Evolutionary conservation across 2,113 vertebrate species (phyloP), one percentile per base, ranked within the genome.

Genomic region (Candoia aspera): DNA sequence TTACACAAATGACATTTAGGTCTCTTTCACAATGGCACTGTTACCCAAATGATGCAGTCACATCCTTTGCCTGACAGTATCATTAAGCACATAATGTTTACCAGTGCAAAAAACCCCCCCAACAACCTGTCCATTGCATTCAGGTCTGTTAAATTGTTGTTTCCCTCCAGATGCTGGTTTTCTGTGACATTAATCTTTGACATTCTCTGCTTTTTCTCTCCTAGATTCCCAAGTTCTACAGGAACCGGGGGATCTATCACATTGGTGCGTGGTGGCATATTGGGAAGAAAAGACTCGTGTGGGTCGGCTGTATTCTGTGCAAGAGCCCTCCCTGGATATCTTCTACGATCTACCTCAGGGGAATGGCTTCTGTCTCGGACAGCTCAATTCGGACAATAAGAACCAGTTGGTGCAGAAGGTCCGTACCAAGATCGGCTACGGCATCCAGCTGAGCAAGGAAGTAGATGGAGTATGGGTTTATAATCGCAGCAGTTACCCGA

Each of bases 281-380:
- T 99, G 99, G 99, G 99, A 99, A 98, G 99, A 99, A 97, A 99
- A 99, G 96, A 99, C 98, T 0, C 98, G 99, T 0, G 99, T 99
- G 26, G 99, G 99, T 93, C 98, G 99, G 96, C 98, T 99, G 96
- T 99, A 99, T 97, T 99, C 99, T 92, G 99, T 99, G 98, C 98
- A 99, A 98, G 99, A 99, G 97, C 97, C 99, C 93, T 99, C 99
- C 97, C 98, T 99, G 98, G 99, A 99, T 97, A 99, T 99, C 97
- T 99, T 99, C 98, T 99, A 99, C 90, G 99, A 99, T 98, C 99
- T 99, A 99, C 99, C 99, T 99, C 99, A 99, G 97, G 99, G 99
- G 98, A 99, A 99, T 89, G 99, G 99, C 97, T 99, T 99, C 98
- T 99, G 99, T 97, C 98, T 99, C 91, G 99, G 99, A 96, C 99